A percentile compares a stretch with the other conserved stretches of the same genome.
These are phyloP conservation scores for Goniozus legneri DNA, from an alignment of 1,140 invertebrate species.

Conservation along the genomic window DNA sequence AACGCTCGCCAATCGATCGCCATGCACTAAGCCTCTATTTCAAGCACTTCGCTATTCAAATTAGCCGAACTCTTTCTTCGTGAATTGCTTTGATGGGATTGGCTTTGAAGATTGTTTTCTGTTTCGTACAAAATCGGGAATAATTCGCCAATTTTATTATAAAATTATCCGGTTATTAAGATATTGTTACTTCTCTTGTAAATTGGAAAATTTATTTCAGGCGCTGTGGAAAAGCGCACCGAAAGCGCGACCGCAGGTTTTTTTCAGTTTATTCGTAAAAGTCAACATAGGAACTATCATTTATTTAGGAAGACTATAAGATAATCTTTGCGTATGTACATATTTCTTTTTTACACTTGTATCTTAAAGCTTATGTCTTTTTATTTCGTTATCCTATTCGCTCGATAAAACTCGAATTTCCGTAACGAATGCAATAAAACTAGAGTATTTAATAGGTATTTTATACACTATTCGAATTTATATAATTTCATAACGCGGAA, in stretches of 20 bases:
- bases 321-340: not conserved
- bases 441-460: too few relatives aligned
- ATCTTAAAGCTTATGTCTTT: not conserved
- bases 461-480: too few relatives aligned
- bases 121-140: too few relatives aligned
- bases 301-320: not conserved
- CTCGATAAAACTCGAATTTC: too few relatives aligned
- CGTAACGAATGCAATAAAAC: too few relatives aligned
- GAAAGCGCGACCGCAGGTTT: constrained; percentile 1
- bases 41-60: constrained; percentile 21
- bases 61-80: constrained; percentile 2
- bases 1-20: constrained; percentile 23
- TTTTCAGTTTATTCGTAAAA: not conserved
- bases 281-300: not conserved
- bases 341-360: not conserved
- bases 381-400: not conserved
- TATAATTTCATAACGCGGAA: too few relatives aligned
- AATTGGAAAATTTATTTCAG: not conserved
- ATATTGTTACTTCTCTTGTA: not conserved
- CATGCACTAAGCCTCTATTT: constrained; percentile 29
- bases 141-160: too few relatives aligned
- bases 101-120: too few relatives aligned
- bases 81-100: not conserved
- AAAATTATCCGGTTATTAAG: too few relatives aligned
- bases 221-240: too few relatives aligned